phyloP scores from a whole-genome alignment of 2,888 invertebrate species.

The Pollenia labialis region DNA sequence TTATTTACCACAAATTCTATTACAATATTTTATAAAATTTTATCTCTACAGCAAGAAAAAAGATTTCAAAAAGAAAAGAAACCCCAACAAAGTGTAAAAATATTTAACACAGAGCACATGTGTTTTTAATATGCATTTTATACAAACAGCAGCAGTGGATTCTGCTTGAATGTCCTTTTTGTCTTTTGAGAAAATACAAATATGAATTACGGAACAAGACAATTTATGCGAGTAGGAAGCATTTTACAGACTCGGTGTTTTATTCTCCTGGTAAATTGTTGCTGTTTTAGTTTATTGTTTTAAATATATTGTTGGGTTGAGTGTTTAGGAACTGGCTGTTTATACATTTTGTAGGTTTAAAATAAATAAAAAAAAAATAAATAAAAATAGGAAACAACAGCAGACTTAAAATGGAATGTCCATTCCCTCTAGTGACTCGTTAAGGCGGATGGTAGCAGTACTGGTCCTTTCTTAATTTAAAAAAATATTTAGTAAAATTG shows the following conservation, averaged over 20 bases:
- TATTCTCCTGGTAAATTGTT: not conserved
- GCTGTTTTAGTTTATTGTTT: not conserved
- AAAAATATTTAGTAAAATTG: too few relatives aligned
- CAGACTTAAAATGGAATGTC: not conserved
- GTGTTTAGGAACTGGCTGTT: slow-evolving; percentile 1
- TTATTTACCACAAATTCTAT: not conserved
- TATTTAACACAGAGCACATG: not conserved
- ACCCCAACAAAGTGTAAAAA: not conserved
- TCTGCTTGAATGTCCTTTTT: not conserved
- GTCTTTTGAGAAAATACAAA: slow-evolving; percentile 4
- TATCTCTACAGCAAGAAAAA: too few relatives aligned
- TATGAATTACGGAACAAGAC: slow-evolving; percentile 22
- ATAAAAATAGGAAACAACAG: not conserved
- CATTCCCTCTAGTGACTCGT: not conserved
- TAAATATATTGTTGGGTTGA: not conserved
- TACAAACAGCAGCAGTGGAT: not conserved
- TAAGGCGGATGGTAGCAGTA: not conserved
- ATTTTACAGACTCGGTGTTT: not conserved
- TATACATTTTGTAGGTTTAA: not conserved
- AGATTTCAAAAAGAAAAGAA: not conserved
- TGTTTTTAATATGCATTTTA: not conserved
- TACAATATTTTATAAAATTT: too few relatives aligned
- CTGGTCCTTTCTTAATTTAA: too few relatives aligned
- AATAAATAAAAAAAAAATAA: not conserved
- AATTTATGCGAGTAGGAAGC: not conserved